A percentile compares a stretch with the other conserved stretches of the same genome.
Conservation (phyloP, 2,888 invertebrate species). For the Ferdinandea cuprea region DNA sequence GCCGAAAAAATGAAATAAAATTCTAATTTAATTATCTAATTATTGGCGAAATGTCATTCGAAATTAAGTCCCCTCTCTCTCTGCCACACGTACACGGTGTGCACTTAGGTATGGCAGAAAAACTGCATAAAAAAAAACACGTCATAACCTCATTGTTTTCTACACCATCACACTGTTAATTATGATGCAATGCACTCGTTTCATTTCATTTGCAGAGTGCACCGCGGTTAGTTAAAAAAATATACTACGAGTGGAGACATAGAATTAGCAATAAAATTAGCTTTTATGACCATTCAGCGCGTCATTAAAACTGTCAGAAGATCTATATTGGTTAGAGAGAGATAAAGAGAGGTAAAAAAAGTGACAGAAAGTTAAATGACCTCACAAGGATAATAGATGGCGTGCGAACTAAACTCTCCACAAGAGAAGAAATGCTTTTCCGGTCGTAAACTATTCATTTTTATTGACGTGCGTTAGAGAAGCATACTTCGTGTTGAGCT, state of each 20-base stretch:
- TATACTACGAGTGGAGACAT: slow-evolving; percentile 60
- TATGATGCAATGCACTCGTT: neutral
- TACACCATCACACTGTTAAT: slow-evolving; percentile 1
- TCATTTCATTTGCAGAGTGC: slow-evolving; percentile 3
- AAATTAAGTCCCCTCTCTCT: slow-evolving; percentile 57
- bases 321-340: neutral
- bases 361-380: slow-evolving; percentile 55
- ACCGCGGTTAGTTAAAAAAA: slow-evolving; percentile 14
- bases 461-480: slow-evolving; percentile 26
- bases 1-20: slow-evolving; percentile 27
- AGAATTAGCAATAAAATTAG: slow-evolving; percentile 58
- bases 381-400: slow-evolving; percentile 47
- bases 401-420: slow-evolving; percentile 20
- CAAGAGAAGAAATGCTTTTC: slow-evolving; percentile 28
- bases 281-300: slow-evolving; percentile 54
- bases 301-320: slow-evolving; percentile 31
- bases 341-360: slow-evolving; percentile 14
- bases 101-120: no score
- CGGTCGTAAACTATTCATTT: slow-evolving; percentile 37
- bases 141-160: slow-evolving; percentile 32
- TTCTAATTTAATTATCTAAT: slow-evolving; percentile 73
- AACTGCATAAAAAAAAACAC: slow-evolving; percentile 4
- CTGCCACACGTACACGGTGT: slow-evolving; percentile 20
- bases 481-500: slow-evolving; percentile 17
- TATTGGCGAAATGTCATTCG: slow-evolving; percentile 63